phyloP scores from a whole-genome alignment of 2,888 invertebrate genomes.

The Coremacera marginata region DNA sequence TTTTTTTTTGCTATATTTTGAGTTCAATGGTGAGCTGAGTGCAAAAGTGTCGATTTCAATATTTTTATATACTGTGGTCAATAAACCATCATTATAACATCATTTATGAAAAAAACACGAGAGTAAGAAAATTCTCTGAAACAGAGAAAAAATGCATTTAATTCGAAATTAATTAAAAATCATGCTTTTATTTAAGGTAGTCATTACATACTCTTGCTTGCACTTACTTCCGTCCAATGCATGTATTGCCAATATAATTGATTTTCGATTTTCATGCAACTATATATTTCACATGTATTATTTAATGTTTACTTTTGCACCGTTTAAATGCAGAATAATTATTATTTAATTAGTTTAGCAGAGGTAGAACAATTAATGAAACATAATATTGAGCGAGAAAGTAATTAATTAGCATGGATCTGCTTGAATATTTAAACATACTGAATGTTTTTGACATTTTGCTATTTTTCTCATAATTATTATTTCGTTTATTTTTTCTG shows the following conservation, averaged over 20 bases:
- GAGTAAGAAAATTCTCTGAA: too few relatives aligned
- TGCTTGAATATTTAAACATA: constrained; percentile 4
- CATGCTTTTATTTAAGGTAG: constrained; percentile 24
- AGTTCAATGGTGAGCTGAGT: too few relatives aligned
- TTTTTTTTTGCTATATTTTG: too few relatives aligned
- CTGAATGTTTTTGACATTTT: neutral
- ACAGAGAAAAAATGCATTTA: constrained; percentile 23
- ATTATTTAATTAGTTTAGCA: constrained; percentile 32
- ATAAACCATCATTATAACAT: too few relatives aligned
- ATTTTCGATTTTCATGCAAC: constrained; percentile 18
- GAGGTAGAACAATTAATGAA: constrained; percentile 26
- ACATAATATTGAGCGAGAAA: constrained; percentile 8
- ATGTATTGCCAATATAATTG: constrained; percentile 16
- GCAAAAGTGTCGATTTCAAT: too few relatives aligned
- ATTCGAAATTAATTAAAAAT: constrained; percentile 33
- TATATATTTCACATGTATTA: neutral
- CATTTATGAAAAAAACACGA: too few relatives aligned
- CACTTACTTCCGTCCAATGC: too few relatives aligned
- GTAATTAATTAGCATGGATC: constrained; percentile 13
- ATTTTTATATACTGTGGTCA: too few relatives aligned
- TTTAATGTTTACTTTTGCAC: neutral
- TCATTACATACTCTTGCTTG: too few relatives aligned
- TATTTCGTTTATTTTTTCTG: neutral
- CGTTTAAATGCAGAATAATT: neutral
- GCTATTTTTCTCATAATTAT: neutral